Base-by-base conservation (phyloP, 2,113 vertebrate genomes). In the Ranitomeya variabilis region DNA sequence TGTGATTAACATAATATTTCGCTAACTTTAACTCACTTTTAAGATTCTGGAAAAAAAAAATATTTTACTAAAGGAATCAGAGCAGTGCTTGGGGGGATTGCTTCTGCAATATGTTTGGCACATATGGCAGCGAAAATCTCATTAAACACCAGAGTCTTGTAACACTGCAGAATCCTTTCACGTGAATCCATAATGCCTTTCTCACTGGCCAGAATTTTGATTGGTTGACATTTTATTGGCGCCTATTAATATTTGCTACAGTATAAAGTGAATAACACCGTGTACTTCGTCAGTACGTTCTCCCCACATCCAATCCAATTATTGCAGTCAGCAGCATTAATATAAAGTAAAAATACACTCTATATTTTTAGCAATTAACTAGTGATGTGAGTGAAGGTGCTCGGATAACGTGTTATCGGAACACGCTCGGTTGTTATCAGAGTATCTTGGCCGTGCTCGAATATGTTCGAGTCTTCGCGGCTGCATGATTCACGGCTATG, bases 111-210 rank as follows among this genome's bases (percentile, higher is more conserved):
- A n/a, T 54, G 81, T n/a, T 80, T 57, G 5, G 37, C 19, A 83
- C 81, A 83, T 83, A 67, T n/a, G 45, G 81, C 80, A 66, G 37
- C 80, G n/a, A 14, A 83, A 37, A 66, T 62, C 60, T 66, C 14
- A 83, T 67, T 83, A 83, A 83, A 45, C 15, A 13, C 2, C n/a
- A 1, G 13, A 31, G 60, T 62, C 31, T 82, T 26, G 13, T 16
- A 45, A 31, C 26, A 18, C 55, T 31, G 10, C n/a, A 18, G n/a
- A 64, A 37, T 19, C 55, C 77, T 26, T 80, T 80, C 77, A 80
- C 57, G n/a, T 80, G 52, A 55, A 57, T 80, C 52, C 2, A 52
- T 52, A 26, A 14, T 13, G 12, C 19, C 14, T 57, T 80, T 13
- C 21, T 80, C 76, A 79, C 51, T 54, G 76, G 12, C 21, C 52